A percentile compares a stretch with the other conserved stretches of the same genome.
phyloP scores from a whole-genome alignment of 2,888 invertebrate genomes.

The Mesorhabditis belari region DNA sequence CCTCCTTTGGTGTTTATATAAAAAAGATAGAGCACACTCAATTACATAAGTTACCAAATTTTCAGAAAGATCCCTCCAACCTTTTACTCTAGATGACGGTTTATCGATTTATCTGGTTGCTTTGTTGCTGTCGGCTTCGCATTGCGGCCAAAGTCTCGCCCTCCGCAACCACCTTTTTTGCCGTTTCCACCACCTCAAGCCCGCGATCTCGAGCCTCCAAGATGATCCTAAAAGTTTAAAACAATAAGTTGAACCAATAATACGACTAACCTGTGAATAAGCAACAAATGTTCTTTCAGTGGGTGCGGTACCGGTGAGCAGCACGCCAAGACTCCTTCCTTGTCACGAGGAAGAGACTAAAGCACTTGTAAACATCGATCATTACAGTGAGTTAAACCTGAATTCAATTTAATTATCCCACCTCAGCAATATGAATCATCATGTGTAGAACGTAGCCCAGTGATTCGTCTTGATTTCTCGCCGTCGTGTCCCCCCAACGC shows the following conservation, averaged over 20 bases:
- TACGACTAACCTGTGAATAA: constrained; percentile 29
- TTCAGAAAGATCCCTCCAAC: no score
- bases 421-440: constrained; percentile 81
- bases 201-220: constrained; percentile 32
- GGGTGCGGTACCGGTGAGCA: constrained; percentile 85
- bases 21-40: no score
- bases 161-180: constrained; percentile 11
- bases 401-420: not conserved
- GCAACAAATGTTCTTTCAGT: constrained; percentile 56
- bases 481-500: constrained; percentile 78
- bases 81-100: no score
- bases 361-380: not conserved
- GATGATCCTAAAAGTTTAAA: constrained; percentile 23
- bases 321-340: constrained; percentile 74
- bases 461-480: constrained; percentile 84
- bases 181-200: constrained; percentile 23
- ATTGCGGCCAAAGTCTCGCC: constrained; percentile 12
- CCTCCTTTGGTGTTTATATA: no score
- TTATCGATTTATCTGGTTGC: no score
- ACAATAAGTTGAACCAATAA: not conserved
- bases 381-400: not conserved
- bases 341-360: constrained; percentile 42
- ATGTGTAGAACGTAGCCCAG: constrained; percentile 84
- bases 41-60: no score
- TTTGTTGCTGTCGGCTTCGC: no score